Conservation (phyloP, 2,888 invertebrate species). For the Frankliniella fusca region DNA sequence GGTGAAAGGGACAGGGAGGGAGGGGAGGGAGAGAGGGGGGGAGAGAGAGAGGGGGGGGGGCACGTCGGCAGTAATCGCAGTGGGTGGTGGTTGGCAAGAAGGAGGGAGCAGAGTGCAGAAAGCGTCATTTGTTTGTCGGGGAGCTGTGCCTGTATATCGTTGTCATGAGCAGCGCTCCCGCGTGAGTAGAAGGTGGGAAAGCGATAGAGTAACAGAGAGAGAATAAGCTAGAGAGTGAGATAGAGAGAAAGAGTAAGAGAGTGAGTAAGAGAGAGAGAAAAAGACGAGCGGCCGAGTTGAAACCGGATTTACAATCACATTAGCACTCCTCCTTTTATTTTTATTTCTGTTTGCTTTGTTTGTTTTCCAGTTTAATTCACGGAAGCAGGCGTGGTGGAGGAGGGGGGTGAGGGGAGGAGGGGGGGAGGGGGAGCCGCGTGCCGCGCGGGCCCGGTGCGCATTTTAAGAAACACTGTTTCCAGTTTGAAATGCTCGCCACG, state of each 20-base stretch:
- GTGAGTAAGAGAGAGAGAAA: background rate
- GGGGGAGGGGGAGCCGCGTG: no score
- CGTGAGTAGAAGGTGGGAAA: no score
- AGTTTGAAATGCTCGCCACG: no score
- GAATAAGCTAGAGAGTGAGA: background rate
- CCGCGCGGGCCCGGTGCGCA: no score
- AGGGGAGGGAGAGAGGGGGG: background rate
- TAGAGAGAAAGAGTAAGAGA: background rate
- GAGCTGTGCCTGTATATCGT: background rate
- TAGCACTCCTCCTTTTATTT: background rate
- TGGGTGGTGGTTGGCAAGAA: no score
- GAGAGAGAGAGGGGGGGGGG: background rate
- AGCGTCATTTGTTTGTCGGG: background rate
- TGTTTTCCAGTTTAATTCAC: background rate
- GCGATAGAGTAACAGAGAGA: background rate
- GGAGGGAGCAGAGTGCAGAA: no score
- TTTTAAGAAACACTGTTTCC: no score
- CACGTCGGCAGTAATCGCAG: background rate
- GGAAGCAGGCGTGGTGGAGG: background rate
- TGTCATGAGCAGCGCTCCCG: background rate
- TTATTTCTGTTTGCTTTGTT: background rate
- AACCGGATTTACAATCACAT: slow-evolving; percentile 1
- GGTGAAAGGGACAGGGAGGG: background rate
- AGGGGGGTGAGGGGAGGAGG: no score
- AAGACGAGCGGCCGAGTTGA: background rate